These are phyloP conservation scores for Spea hammondii DNA, from an alignment of 2,797 vertebrate genomes.

Conservation along the genomic window DNA sequence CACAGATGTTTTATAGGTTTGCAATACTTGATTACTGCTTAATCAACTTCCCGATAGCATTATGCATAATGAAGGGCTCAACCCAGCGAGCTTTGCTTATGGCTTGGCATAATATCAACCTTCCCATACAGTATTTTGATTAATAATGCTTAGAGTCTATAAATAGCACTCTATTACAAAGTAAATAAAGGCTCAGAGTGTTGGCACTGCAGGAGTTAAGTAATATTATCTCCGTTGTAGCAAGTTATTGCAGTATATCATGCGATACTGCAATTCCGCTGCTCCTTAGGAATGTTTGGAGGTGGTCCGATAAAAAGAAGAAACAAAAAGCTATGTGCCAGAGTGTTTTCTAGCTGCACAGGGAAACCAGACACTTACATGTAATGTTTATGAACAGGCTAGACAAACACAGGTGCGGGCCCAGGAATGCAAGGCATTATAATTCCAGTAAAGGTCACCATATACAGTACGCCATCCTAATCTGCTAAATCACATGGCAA, in stretches of 20 bases:
- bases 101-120: no score
- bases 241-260: neutral
- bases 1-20: no score
- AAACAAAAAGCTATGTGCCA: neutral
- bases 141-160: no score
- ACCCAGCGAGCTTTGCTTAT: no score
- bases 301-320: slow-evolving; percentile 24
- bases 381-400: slow-evolving; percentile 51
- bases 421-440: slow-evolving; percentile 48
- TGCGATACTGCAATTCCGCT: slow-evolving; percentile 1
- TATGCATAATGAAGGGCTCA: no score
- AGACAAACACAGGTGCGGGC: slow-evolving; percentile 52
- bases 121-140: no score
- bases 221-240: neutral
- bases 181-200: no score
- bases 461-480: slow-evolving; percentile 23
- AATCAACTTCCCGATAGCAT: no score
- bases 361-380: slow-evolving; percentile 50
- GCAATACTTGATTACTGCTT: no score
- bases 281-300: slow-evolving; percentile 35
- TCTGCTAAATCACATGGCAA: slow-evolving; percentile 12
- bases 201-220: neutral
- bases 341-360: slow-evolving; percentile 24
- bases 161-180: no score
- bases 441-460: slow-evolving; percentile 48